A percentile compares a stretch with the other conserved stretches of the same genome.
Conservation (phyloP, 1,140 invertebrate genomes). For the Eulimnadia texana region DNA sequence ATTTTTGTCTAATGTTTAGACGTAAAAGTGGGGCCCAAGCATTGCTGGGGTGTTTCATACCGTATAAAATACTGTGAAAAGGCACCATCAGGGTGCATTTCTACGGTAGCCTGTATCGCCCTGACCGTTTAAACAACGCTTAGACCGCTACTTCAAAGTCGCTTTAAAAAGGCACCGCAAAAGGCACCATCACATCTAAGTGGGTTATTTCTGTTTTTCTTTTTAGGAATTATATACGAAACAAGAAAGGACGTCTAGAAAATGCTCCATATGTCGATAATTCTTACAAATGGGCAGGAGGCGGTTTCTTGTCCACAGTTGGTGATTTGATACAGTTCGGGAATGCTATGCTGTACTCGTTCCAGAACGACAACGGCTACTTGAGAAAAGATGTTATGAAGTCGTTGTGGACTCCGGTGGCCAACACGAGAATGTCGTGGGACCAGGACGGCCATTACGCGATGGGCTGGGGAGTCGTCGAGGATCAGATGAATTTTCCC, state of each 20-base stretch:
- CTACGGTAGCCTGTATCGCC: no score
- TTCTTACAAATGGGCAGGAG: constrained; percentile 53
- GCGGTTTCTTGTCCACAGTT: constrained; percentile 44
- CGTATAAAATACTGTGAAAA: no score
- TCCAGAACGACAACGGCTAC: constrained; percentile 27
- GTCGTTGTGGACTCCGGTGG: constrained; percentile 31
- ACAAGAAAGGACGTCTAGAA: constrained; percentile 31
- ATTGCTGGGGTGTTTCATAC: constrained; percentile 17
- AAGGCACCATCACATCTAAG: no score
- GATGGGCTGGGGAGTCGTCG: constrained; percentile 30
- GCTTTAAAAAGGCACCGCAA: no score
- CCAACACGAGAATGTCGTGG: constrained; percentile 18
- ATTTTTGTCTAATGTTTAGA: background rate
- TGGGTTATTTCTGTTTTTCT: no score
- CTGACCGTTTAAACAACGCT: no score
- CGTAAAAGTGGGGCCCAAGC: background rate
- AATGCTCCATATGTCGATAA: constrained; percentile 47
- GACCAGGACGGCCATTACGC: constrained; percentile 24
- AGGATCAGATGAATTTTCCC: constrained; percentile 24
- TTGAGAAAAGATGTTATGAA: constrained; percentile 32
- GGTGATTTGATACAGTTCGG: constrained; percentile 42
- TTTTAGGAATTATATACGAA: constrained; percentile 37
- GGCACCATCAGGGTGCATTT: no score
- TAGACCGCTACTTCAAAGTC: no score
- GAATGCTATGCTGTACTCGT: constrained; percentile 42